A percentile compares a stretch with the other conserved stretches of the same genome.
Conservation (phyloP, 2,888 invertebrate species). For the Hesperia comma region DNA sequence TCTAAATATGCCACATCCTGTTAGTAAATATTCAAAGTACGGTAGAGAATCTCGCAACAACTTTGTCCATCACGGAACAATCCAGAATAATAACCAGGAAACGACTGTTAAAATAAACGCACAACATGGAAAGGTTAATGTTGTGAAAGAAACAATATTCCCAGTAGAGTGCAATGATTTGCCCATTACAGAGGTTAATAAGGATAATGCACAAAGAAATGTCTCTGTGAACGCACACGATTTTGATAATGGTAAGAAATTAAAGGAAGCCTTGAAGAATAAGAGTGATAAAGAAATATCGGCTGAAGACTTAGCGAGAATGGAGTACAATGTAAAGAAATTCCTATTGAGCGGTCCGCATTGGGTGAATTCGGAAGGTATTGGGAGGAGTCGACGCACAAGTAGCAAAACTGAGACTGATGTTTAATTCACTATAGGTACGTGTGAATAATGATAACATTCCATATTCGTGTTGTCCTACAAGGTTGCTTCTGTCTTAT, state of each 20-base stretch:
- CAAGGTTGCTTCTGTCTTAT: not conserved
- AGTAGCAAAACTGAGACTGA: slow-evolving; percentile 84
- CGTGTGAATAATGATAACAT: slow-evolving; percentile 47
- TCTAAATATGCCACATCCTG: slow-evolving; percentile 78
- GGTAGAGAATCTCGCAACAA: slow-evolving; percentile 61
- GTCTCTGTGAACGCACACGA: slow-evolving; percentile 50
- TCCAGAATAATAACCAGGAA: slow-evolving; percentile 50
- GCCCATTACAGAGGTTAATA: slow-evolving; percentile 66
- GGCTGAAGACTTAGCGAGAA: slow-evolving; percentile 86
- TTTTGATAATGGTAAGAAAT: slow-evolving; percentile 58
- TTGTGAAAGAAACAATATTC: slow-evolving; percentile 74
- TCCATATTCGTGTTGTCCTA: slow-evolving; percentile 41
- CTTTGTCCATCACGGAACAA: slow-evolving; percentile 59
- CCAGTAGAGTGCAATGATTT: slow-evolving; percentile 72
- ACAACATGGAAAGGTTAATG: slow-evolving; percentile 55
- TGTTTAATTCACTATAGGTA: slow-evolving; percentile 71
- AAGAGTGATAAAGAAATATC: slow-evolving; percentile 72
- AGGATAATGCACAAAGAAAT: slow-evolving; percentile 62
- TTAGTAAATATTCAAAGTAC: slow-evolving; percentile 75
- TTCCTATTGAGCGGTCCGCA: slow-evolving; percentile 86
- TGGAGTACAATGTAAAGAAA: slow-evolving; percentile 91
- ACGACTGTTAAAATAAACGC: slow-evolving; percentile 49
- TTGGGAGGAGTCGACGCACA: slow-evolving; percentile 72
- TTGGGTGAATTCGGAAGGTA: slow-evolving; percentile 65
- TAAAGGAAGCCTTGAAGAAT: slow-evolving; percentile 59